Conservation (phyloP, 2,113 vertebrate genomes). For the Rhabdornis inornatus region DNA sequence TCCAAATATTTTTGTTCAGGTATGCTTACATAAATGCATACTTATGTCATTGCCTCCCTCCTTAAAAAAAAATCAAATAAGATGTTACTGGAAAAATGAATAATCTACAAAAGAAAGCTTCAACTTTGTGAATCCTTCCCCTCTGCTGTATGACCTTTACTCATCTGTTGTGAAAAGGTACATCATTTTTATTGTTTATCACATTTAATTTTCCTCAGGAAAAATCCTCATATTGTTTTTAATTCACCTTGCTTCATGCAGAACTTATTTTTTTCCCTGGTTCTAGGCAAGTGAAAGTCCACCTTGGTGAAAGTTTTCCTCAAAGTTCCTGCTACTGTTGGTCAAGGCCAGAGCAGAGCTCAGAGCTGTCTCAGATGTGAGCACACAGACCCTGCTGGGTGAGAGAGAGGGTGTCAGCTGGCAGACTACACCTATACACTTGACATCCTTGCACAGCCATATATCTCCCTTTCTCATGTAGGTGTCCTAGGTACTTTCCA, state of each 20-base stretch:
- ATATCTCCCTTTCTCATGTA: not conserved
- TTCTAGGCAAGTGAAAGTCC: not conserved
- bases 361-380: not conserved
- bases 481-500: not conserved
- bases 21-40: not conserved
- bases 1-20: not conserved
- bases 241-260: not conserved
- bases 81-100: not conserved
- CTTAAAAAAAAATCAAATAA: not conserved
- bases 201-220: not conserved
- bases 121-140: not conserved
- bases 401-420: not conserved
- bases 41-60: not conserved
- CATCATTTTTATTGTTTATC: not conserved
- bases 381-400: not conserved
- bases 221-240: not conserved
- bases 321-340: not conserved
- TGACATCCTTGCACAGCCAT: not conserved
- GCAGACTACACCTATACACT: not conserved
- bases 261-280: not conserved
- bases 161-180: not conserved
- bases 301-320: not conserved
- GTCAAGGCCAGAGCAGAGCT: not conserved
- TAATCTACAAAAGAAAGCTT: not conserved
- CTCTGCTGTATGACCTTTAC: not conserved